Percentiles rank a stretch among this genome's conserved stretches.
phyloP scores from a whole-genome alignment of 23 tunicate genomes.

The Clavelina lepadiformis region DNA sequence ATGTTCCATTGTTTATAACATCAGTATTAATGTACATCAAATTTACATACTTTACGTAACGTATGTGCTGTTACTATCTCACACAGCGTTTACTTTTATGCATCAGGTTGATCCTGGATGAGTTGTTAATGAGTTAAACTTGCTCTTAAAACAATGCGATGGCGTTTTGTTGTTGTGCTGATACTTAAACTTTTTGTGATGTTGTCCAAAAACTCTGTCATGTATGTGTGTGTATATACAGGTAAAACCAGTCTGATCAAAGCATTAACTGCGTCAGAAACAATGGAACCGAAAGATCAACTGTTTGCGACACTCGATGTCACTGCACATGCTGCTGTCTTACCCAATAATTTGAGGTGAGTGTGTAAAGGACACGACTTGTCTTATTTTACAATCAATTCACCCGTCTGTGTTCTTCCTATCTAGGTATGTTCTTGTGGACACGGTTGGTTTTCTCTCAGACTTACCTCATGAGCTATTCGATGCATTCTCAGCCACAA shows the following conservation, averaged over 20 bases:
- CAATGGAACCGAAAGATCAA: conserved; percentile 67
- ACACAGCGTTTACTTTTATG: no score
- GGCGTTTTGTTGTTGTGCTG: no score
- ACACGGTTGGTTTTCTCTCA: conserved; percentile 89
- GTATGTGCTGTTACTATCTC: no score
- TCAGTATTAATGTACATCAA: no score
- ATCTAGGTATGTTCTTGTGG: conserved; percentile 65
- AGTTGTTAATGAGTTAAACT: no score
- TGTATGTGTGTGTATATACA: no score
- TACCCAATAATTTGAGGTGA: conserved; percentile 57
- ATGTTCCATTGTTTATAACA: no score
- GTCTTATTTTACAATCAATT: not conserved
- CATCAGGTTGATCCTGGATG: no score
- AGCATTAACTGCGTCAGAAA: conserved; percentile 47
- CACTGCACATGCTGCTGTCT: conserved; percentile 61
- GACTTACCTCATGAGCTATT: conserved; percentile 63
- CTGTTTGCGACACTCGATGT: conserved; percentile 92
- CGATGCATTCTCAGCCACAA: conserved; percentile 73
- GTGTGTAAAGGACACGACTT: not conserved
- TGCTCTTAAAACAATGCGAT: no score
- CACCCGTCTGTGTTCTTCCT: not conserved
- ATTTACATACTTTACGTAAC: no score
- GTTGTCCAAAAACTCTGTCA: no score
- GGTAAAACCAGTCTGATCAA: conserved; percentile 86
- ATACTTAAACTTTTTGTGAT: no score